Percentiles rank a stretch among this genome's conserved stretches.
Conservation (phyloP, 2,113 vertebrate species). For the Origma solitaria region DNA sequence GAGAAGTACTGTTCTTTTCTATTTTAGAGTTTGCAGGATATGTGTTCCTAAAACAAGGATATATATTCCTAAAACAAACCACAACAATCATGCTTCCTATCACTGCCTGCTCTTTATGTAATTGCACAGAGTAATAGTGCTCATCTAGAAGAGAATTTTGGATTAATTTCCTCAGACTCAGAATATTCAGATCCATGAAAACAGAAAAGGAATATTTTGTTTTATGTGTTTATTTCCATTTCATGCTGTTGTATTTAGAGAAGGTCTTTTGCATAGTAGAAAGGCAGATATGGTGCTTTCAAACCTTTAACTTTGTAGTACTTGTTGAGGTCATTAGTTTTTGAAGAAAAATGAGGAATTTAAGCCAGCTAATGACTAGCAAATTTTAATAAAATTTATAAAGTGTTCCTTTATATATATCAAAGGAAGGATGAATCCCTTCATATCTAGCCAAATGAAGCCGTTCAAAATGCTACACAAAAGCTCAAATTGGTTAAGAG, state of each 20-base stretch:
- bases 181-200: not conserved
- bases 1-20: not conserved
- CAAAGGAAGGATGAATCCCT: not conserved
- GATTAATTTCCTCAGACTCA: not conserved
- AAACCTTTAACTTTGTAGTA: not conserved
- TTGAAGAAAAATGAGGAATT: not conserved
- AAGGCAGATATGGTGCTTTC: not conserved
- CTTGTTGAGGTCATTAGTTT: not conserved
- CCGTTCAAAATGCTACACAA: not conserved
- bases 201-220: not conserved
- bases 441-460: not conserved
- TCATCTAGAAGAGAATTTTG: not conserved
- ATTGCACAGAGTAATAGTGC: not conserved
- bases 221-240: not conserved
- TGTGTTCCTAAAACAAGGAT: not conserved
- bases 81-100: not conserved
- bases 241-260: not conserved
- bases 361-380: not conserved
- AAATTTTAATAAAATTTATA: not conserved
- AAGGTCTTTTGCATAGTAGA: not conserved
- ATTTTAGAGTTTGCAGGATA: not conserved
- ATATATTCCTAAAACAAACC: not conserved
- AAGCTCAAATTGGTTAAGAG: not conserved
- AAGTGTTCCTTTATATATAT: not conserved
- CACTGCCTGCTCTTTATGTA: not conserved